These are phyloP conservation scores for Hyphantria cunea DNA, from an alignment of 1,140 invertebrate species.

Conservation along the genomic window DNA sequence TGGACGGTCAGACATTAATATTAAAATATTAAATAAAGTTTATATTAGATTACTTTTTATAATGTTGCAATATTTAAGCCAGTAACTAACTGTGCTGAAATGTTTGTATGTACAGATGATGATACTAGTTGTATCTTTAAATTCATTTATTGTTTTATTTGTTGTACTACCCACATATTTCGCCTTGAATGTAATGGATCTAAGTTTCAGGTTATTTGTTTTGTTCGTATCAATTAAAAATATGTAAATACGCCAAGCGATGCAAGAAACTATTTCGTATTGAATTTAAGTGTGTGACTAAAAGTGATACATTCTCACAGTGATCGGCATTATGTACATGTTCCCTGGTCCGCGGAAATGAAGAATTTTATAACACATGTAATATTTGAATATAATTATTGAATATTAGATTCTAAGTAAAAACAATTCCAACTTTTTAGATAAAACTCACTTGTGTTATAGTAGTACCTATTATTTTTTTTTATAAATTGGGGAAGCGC, in stretches of 20 bases:
- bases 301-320: slow-evolving; percentile 20
- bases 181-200: not conserved
- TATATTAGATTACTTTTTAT: slow-evolving; percentile 54
- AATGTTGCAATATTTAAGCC: slow-evolving; percentile 63
- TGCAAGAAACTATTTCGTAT: slow-evolving; percentile 39
- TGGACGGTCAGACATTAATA: slow-evolving; percentile 52
- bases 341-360: slow-evolving; percentile 47
- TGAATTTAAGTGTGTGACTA: slow-evolving; percentile 32
- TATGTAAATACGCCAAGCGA: slow-evolving; percentile 54
- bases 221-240: slow-evolving; percentile 31
- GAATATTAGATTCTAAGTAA: slow-evolving; percentile 32
- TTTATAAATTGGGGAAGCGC: slow-evolving; percentile 60
- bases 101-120: slow-evolving; percentile 52
- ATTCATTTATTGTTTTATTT: slow-evolving; percentile 36
- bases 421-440: slow-evolving; percentile 42
- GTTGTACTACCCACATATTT: slow-evolving; percentile 29
- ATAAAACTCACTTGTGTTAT: slow-evolving; percentile 35
- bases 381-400: slow-evolving; percentile 44
- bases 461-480: slow-evolving; percentile 49
- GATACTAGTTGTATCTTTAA: slow-evolving; percentile 33
- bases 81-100: slow-evolving; percentile 55
- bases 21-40: slow-evolving; percentile 51
- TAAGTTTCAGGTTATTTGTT: slow-evolving; percentile 10
- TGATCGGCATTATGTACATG: slow-evolving; percentile 36
- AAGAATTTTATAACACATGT: slow-evolving; percentile 50